Conservation (phyloP, 1,140 invertebrate genomes). For the Dreissena rostriformis region DNA sequence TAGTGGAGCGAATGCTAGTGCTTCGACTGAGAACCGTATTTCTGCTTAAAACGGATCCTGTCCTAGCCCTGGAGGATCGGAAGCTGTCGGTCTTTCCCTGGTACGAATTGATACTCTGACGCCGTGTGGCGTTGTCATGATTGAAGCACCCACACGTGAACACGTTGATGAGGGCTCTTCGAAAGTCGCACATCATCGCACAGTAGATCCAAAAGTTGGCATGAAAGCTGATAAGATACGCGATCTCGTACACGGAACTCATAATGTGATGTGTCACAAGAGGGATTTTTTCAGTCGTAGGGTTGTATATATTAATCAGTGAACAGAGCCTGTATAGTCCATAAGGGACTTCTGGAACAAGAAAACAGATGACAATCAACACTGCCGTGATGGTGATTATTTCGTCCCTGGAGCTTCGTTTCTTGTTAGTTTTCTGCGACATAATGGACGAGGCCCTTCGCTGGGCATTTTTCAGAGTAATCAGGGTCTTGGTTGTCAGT, state of each 20-base stretch:
- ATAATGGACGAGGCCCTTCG: constrained; percentile 17
- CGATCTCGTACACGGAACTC: constrained; percentile 24
- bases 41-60: constrained; percentile 18
- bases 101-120: background rate
- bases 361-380: constrained; percentile 39
- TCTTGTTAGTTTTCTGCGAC: background rate
- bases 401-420: constrained; percentile 5
- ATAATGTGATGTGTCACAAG: constrained; percentile 3
- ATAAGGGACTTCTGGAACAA: constrained; percentile 48
- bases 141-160: constrained; percentile 22
- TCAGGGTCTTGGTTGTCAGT: constrained; percentile 22
- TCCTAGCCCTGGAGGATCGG: background rate
- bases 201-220: constrained; percentile 55
- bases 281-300: background rate
- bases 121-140: background rate
- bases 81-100: background rate
- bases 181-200: constrained; percentile 52
- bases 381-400: constrained; percentile 34
- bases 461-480: constrained; percentile 1
- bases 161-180: background rate
- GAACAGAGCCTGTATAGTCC: constrained; percentile 30
- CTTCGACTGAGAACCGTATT: constrained; percentile 41
- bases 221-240: constrained; percentile 13
- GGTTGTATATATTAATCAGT: background rate
- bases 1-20: constrained; percentile 29